Conservation (phyloP, 1,140 invertebrate genomes). For the Rhynchophorus ferrugineus region DNA sequence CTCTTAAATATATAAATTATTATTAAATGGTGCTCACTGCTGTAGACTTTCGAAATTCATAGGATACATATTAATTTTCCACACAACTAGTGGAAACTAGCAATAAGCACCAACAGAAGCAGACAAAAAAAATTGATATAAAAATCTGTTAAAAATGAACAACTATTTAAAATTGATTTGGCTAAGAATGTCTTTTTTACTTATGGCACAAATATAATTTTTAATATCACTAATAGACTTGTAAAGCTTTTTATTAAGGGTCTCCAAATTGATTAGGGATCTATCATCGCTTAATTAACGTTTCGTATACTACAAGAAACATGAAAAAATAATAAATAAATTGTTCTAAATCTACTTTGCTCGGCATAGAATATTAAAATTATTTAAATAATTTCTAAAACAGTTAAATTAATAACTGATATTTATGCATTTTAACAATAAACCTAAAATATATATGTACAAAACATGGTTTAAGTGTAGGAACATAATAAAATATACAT, state of each 20-base stretch:
- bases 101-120: background rate
- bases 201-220: slow-evolving; percentile 8
- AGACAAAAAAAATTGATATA: background rate
- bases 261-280: background rate
- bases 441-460: too few species aligned
- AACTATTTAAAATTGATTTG: background rate
- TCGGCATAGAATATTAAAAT: background rate
- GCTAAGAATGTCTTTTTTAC: slow-evolving; percentile 1
- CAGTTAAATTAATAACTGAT: too few species aligned
- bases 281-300: background rate
- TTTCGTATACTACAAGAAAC: background rate
- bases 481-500: too few species aligned
- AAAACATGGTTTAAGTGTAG: too few species aligned
- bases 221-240: slow-evolving; percentile 7
- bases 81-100: too few species aligned
- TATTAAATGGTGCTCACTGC: too few species aligned
- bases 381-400: background rate
- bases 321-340: background rate
- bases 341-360: background rate
- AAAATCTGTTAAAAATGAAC: too few species aligned
- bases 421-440: too few species aligned
- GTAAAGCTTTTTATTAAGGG: slow-evolving; percentile 4
- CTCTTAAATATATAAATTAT: too few species aligned
- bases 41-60: too few species aligned
- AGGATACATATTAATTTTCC: too few species aligned